Conservation (phyloP, 2,888 invertebrate species). For the Sturmia bella region DNA sequence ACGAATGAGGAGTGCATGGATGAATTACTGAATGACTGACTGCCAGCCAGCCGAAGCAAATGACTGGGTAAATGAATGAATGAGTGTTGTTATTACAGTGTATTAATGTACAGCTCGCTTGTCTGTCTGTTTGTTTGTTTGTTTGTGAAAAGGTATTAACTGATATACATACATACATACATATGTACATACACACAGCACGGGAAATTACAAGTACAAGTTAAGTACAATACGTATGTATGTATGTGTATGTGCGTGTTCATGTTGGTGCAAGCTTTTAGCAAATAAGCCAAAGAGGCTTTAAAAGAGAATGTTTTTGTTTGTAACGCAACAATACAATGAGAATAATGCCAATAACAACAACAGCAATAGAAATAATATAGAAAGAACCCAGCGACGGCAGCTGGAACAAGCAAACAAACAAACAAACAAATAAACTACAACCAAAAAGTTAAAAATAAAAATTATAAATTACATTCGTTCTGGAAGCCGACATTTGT, state of each 20-base stretch:
- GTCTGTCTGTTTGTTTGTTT: no score
- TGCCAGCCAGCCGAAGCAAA: not conserved
- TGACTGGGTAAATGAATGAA: conserved; percentile 3
- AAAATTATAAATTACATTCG: conserved; percentile 55
- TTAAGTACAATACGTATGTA: not conserved
- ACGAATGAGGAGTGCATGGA: conserved; percentile 1
- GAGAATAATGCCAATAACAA: conserved; percentile 24
- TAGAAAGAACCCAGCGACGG: not conserved
- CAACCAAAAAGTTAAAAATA: conserved; percentile 16
- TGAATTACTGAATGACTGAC: not conserved
- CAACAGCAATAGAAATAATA: not conserved
- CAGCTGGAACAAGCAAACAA: not conserved
- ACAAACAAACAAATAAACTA: no score
- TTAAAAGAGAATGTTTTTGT: conserved; percentile 49
- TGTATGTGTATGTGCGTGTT: not conserved
- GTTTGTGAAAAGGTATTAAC: no score
- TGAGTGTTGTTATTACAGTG: conserved; percentile 67
- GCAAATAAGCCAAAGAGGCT: conserved; percentile 57
- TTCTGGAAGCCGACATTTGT: conserved; percentile 15
- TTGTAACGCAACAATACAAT: conserved; percentile 52
- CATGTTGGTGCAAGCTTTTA: not conserved
- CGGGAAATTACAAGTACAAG: not conserved
- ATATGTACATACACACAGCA: not conserved
- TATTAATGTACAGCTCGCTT: conserved; percentile 74
- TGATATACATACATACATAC: not conserved